A percentile compares a stretch with the other conserved stretches of the same genome.
phyloP scores from a whole-genome alignment of 2,113 vertebrate genomes.

The Crotalus tigris region DNA sequence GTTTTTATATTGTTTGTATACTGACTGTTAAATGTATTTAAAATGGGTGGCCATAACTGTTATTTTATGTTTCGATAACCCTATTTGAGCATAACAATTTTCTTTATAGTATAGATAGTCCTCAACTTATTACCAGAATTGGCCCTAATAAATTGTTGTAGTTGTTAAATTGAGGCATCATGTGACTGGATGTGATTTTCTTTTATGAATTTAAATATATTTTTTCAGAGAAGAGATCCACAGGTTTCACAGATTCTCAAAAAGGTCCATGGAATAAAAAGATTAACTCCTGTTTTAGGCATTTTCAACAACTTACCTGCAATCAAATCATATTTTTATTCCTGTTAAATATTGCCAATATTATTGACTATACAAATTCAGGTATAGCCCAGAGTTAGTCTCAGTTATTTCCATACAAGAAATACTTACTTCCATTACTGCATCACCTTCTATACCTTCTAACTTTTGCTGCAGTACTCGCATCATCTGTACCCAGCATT shows the following conservation, averaged over 20 bases:
- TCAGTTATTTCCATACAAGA: not conserved
- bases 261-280: not conserved
- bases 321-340: not conserved
- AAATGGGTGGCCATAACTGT: no score
- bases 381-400: not conserved
- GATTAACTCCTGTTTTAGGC: not conserved
- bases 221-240: not conserved
- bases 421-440: slow-evolving; percentile 84
- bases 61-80: no score
- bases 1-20: no score
- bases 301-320: not conserved
- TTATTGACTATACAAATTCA: not conserved
- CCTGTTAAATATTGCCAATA: not conserved
- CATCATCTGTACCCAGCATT: slow-evolving; percentile 98
- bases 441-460: slow-evolving; percentile 84
- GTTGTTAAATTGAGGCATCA: not conserved
- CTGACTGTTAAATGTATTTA: no score
- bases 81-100: no score
- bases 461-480: slow-evolving; percentile 95
- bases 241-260: not conserved
- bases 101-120: no score
- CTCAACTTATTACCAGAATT: no score
- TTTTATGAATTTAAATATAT: not conserved
- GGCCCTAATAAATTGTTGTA: not conserved
- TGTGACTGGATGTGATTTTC: not conserved